Evolutionary conservation across 2,113 vertebrate genomes (phyloP).

Genomic region (Aphyosemion australe): DNA sequence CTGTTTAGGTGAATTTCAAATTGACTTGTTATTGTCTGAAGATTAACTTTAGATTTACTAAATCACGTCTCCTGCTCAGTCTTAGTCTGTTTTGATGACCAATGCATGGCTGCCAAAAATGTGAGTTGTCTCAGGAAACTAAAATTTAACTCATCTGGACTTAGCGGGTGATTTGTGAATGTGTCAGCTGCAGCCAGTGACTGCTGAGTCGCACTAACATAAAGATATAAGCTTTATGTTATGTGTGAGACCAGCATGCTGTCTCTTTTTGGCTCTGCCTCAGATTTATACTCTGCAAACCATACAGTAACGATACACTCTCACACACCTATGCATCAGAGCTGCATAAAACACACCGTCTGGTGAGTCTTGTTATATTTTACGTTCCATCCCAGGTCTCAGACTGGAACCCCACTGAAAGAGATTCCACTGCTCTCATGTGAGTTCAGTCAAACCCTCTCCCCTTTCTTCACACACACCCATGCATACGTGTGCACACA

Average conservation of each 20-base stretch:
- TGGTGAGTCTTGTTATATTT: slow-evolving; percentile 56
- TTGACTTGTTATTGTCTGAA: neutral
- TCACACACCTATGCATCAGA: neutral
- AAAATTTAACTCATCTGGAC: slow-evolving; percentile 29
- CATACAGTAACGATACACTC: slow-evolving; percentile 20
- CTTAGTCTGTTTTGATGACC: neutral
- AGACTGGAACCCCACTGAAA: slow-evolving; percentile 54
- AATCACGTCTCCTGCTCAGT: neutral
- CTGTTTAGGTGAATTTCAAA: neutral
- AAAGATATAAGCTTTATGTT: slow-evolving; percentile 42
- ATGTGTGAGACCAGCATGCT: slow-evolving; percentile 26
- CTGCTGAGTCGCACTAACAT: slow-evolving; percentile 44
- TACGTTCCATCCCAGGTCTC: slow-evolving; percentile 43
- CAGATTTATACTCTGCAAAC: slow-evolving; percentile 37
- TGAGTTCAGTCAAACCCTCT: slow-evolving; percentile 36
- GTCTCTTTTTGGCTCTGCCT: slow-evolving; percentile 28
- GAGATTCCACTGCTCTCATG: slow-evolving; percentile 52
- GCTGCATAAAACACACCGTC: slow-evolving; percentile 5
- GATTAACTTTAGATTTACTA: neutral
- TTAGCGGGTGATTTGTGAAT: slow-evolving; percentile 27
- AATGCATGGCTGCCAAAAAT: slow-evolving; percentile 5
- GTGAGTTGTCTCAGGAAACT: neutral
- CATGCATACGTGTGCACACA: slow-evolving; percentile 3
- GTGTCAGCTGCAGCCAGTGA: slow-evolving; percentile 17
- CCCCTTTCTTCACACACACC: slow-evolving; percentile 16